These are phyloP conservation scores for Aphelenchoides besseyi DNA, from an alignment of 1,140 invertebrate genomes.

Conservation along the genomic window DNA sequence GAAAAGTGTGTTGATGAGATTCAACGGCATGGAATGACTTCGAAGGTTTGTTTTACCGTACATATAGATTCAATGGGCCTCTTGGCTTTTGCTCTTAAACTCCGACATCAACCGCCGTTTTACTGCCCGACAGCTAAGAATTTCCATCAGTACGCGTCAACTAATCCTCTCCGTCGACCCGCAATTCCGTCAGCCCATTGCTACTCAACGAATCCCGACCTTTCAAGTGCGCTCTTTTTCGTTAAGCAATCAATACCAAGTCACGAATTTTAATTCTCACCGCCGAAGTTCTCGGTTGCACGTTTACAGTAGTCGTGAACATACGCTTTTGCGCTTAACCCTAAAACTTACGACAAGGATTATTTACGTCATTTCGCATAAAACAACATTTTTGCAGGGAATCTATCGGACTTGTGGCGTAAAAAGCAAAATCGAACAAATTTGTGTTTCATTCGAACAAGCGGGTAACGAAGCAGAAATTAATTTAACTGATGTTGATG, in stretches of 20 bases:
- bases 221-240: not conserved
- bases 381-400: constrained; percentile 41
- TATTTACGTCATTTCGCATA: not conserved
- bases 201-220: not conserved
- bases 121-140: not conserved
- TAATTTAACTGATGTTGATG: constrained; percentile 53
- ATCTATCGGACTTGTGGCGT: constrained; percentile 62
- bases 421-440: constrained; percentile 61
- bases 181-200: not conserved
- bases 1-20: constrained; percentile 59
- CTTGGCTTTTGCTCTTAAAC: not conserved
- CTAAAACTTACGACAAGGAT: not conserved
- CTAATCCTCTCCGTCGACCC: not conserved
- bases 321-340: not conserved
- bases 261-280: too few species aligned
- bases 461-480: constrained; percentile 30
- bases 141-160: not conserved
- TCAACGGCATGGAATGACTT: constrained; percentile 53
- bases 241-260: not conserved
- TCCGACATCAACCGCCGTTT: not conserved
- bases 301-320: not conserved
- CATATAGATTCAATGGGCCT: not conserved
- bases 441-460: constrained; percentile 58
- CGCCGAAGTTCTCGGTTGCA: too few species aligned
- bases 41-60: constrained; percentile 45